Evolutionary conservation across 2,113 vertebrate species (phyloP).

Genomic region (Leptodactylus fuscus): DNA sequence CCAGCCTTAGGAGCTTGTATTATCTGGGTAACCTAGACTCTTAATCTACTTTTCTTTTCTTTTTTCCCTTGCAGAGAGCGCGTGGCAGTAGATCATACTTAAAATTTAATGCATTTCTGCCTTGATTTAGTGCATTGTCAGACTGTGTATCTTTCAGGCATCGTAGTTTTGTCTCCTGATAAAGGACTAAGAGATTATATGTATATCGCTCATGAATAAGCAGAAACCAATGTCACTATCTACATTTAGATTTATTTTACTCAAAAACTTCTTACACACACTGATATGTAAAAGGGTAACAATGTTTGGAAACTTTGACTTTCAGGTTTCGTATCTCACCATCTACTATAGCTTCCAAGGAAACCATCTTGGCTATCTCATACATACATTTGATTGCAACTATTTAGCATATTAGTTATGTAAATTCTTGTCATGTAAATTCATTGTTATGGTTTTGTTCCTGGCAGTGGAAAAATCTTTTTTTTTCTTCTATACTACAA

Average conservation of each 20-base stretch:
- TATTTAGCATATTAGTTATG: too few species aligned
- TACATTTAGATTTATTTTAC: background rate
- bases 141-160: slow-evolving; percentile 14
- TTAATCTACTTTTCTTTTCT: background rate
- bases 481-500: too few species aligned
- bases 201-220: background rate
- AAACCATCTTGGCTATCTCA: too few species aligned
- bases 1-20: background rate
- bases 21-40: background rate
- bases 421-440: too few species aligned
- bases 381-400: too few species aligned
- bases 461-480: too few species aligned
- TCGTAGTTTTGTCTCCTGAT: slow-evolving; percentile 12
- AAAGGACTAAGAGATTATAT: slow-evolving; percentile 1
- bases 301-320: too few species aligned
- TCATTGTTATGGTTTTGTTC: too few species aligned
- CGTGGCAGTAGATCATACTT: background rate
- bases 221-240: too few species aligned
- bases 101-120: slow-evolving; percentile 5
- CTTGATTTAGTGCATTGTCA: slow-evolving; percentile 20
- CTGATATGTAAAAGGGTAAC: too few species aligned
- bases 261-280: background rate
- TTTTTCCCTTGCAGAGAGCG: background rate
- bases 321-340: too few species aligned
- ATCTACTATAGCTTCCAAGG: too few species aligned